Evolutionary conservation across 2,797 vertebrate species (phyloP), one percentile per base, ranked within the genome.

Genomic region (Betta splendens): DNA sequence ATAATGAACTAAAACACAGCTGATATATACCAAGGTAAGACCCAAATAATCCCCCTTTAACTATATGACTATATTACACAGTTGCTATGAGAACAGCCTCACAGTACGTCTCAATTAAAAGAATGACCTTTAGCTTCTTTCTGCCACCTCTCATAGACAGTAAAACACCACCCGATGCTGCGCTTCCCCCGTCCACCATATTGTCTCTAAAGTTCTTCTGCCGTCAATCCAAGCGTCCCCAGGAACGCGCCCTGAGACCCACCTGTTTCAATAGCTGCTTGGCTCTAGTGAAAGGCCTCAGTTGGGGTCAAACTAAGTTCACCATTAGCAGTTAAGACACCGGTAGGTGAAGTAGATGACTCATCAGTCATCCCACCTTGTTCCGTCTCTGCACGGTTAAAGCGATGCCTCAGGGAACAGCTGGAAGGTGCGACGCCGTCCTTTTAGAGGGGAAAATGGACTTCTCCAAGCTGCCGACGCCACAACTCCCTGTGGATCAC

Each of bases 391-490:
- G 22, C 35, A 64, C 53, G 37, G 71, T 74, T 49, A 56, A 54
- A 28, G 3, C 3, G 49, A 50, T 15, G 29, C 60, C 71, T 52
- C 20, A 0, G 67, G 74, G 74, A 69, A 26, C 5, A 2, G 43
- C 63, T 39, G 45, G 43, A n/a, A 70, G 69, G 70, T 79, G 79
- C 59, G 60, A 83, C 66, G 46, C 10, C 50, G 26, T 43, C 60
- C 55, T 83, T 72, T 77, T 46, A 79, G 55, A 61, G 50, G 43
- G 64, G 58, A 70, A 68, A 77, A 81, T 76, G 55, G 54, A 69
- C 50, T 80, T 61, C 55, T 56, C 44, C 60, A 56, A 67, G 20
- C 52, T 28, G 60, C 64, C 66, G 67, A 60, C 64, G 60, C 79
- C 65, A 64, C 37, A 64, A 72, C 63, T 69, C 61, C 72, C 70